Conservation (phyloP, 2,113 vertebrate species). For the Junco hyemalis region DNA sequence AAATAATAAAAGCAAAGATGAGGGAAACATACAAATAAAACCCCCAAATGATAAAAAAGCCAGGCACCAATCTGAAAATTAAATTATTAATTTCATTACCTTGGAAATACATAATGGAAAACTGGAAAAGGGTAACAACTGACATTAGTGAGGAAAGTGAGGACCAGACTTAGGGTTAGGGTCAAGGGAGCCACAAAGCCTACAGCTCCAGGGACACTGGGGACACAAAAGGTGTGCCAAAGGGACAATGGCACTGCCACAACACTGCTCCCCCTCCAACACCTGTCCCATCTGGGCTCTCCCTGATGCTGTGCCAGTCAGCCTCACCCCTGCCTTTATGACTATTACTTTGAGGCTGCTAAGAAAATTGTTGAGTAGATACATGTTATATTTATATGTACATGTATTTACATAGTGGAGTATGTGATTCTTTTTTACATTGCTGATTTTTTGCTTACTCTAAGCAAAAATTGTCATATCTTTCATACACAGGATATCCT, state of each 20-base stretch:
- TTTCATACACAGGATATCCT: background rate
- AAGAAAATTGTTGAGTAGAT: background rate
- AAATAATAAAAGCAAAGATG: background rate
- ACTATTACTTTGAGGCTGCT: background rate
- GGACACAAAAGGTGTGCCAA: background rate
- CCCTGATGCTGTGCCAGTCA: no score
- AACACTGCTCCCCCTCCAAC: no score
- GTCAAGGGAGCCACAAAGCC: background rate
- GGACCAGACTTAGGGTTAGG: background rate
- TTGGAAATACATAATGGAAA: background rate
- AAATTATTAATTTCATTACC: background rate
- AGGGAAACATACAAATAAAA: background rate
- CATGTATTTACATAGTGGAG: background rate
- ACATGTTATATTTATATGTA: background rate
- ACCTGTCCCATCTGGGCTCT: background rate
- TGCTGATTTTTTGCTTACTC: background rate
- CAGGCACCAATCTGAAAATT: background rate
- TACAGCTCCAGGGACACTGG: background rate
- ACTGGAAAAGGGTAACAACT: background rate
- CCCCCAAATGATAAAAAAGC: background rate
- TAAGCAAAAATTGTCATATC: accelerated
- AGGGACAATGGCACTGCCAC: accelerated
- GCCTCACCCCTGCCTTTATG: background rate
- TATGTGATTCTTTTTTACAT: background rate
- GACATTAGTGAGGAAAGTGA: background rate